Conservation (phyloP, 2,113 vertebrate species). For the Lepidothrix coronata region DNA sequence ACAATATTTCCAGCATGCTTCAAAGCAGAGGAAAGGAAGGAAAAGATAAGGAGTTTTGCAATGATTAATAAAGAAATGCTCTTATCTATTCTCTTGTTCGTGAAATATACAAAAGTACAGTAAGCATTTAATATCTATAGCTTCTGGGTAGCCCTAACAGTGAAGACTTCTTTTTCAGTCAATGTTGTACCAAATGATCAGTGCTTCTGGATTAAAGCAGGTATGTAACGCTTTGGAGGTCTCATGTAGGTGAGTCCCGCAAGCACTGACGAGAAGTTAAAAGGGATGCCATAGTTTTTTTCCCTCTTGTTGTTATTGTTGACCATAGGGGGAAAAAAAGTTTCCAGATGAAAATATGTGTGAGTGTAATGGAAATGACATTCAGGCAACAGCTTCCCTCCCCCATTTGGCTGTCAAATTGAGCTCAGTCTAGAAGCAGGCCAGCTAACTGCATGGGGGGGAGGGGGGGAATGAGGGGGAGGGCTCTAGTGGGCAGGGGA, state of each 20-base stretch:
- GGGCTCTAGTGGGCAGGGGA: conserved; percentile 64
- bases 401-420: neutral
- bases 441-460: neutral
- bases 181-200: neutral
- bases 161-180: neutral
- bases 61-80: neutral
- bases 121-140: neutral
- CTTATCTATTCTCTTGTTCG: neutral
- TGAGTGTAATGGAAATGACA: conserved; percentile 41
- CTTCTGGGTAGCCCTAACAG: neutral
- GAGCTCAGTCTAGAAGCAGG: neutral
- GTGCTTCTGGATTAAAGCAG: neutral
- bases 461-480: neutral
- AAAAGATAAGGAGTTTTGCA: neutral
- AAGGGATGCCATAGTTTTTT: neutral
- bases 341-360: conserved; percentile 26
- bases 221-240: fast-evolving
- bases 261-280: neutral
- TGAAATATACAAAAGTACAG: neutral
- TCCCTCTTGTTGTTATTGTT: neutral
- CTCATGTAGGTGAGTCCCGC: neutral
- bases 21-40: neutral
- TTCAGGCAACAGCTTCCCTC: neutral
- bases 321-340: neutral
- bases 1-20: neutral